Evolutionary conservation across 2,113 vertebrate species (phyloP).

Genomic region (Aramus guarauna): DNA sequence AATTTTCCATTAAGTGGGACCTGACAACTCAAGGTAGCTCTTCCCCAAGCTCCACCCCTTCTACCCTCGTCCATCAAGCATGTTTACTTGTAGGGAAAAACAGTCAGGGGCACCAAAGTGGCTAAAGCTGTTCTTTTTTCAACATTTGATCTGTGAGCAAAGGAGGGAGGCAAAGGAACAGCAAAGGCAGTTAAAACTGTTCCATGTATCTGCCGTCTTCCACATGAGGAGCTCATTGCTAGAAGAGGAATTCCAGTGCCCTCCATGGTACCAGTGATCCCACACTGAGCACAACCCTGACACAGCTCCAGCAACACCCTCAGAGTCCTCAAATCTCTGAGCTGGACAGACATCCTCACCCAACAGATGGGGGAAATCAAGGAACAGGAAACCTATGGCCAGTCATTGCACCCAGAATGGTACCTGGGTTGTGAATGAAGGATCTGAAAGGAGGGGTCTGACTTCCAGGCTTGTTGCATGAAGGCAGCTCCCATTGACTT

Average conservation of each 20-base stretch:
- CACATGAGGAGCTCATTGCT: not conserved
- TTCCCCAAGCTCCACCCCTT: not conserved
- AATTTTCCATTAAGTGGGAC: not conserved
- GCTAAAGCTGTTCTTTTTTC: not conserved
- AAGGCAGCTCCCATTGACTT: not conserved
- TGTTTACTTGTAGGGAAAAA: not conserved
- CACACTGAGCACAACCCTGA: not conserved
- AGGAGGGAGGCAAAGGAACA: not conserved
- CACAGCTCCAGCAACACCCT: not conserved
- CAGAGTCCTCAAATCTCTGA: not conserved
- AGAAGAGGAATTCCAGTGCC: not conserved
- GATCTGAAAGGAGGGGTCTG: not conserved
- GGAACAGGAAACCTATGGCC: not conserved
- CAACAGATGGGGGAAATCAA: not conserved
- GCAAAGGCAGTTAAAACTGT: not conserved
- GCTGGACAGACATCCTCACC: not conserved
- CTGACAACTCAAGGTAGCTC: not conserved
- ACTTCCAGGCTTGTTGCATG: not conserved
- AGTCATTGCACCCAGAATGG: not conserved
- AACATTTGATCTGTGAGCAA: not conserved
- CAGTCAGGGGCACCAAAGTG: not conserved
- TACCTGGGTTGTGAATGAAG: not conserved
- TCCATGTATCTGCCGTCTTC: not conserved
- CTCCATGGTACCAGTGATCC: not conserved
- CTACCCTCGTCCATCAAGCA: not conserved